These are phyloP conservation scores for Clarias platycephalus DNA, from an alignment of 2,797 vertebrate genomes.

Conservation along the genomic window DNA sequence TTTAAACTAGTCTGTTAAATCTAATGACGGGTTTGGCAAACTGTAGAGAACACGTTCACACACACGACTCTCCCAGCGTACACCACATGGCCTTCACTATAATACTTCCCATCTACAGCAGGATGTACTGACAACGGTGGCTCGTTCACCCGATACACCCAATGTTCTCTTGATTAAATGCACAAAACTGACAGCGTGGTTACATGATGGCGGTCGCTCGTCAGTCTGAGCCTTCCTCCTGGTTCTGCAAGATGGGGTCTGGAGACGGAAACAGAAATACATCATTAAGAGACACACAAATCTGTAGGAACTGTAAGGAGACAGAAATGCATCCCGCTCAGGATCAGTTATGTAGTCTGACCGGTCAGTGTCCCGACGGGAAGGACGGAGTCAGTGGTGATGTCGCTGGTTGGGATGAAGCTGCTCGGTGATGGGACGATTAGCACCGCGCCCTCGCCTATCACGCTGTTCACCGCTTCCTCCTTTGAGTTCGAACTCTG, in stretches of 20 bases:
- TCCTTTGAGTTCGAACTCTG: conserved; percentile 76
- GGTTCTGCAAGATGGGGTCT: conserved; percentile 98
- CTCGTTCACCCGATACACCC: background rate
- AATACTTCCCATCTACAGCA: conserved; percentile 13
- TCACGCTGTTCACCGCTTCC: conserved; percentile 76
- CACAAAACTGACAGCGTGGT: background rate
- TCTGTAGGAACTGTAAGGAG: background rate
- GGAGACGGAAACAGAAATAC: conserved; percentile 31
- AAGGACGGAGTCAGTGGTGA: conserved; percentile 76
- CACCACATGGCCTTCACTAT: background rate
- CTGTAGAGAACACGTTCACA: background rate
- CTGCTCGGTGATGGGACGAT: conserved; percentile 90
- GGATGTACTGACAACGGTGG: background rate
- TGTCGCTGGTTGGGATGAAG: conserved; percentile 81
- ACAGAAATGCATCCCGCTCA: background rate
- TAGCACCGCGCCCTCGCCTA: conserved; percentile 81
- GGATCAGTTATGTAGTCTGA: conserved; percentile 50
- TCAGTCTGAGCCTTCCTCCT: conserved; percentile 85
- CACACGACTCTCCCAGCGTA: background rate
- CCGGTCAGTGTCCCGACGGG: conserved; percentile 84
- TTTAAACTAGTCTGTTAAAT: conserved; percentile 2
- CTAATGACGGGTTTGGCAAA: background rate
- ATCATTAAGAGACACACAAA: background rate
- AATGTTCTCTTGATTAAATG: background rate
- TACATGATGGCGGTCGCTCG: background rate